Conservation (phyloP, 2,113 vertebrate genomes). For the Lycaon pictus region DNA sequence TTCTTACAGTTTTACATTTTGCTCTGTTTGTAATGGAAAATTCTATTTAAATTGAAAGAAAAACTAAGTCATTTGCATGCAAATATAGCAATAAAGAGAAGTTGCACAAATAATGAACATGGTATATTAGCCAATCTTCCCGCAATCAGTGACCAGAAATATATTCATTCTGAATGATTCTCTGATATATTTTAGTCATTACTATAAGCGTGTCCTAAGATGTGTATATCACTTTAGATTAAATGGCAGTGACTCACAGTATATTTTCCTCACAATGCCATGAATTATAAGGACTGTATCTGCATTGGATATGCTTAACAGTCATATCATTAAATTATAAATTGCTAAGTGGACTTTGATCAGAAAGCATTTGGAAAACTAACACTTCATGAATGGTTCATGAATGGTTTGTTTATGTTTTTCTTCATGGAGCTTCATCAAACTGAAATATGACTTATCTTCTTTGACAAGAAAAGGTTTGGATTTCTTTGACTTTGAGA, state of each 20-base stretch:
- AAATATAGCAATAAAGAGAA: slow-evolving; percentile 47
- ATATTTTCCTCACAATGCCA: not conserved
- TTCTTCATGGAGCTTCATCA: slow-evolving; percentile 5
- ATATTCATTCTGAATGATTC: slow-evolving; percentile 35
- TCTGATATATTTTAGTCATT: slow-evolving; percentile 42
- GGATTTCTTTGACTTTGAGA: slow-evolving; percentile 31
- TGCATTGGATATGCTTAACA: not conserved
- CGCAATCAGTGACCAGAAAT: slow-evolving; percentile 53
- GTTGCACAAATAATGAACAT: slow-evolving; percentile 51
- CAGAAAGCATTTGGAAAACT: not conserved
- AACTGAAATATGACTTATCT: slow-evolving; percentile 39
- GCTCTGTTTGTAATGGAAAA: slow-evolving; percentile 57
- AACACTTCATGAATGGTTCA: not conserved
- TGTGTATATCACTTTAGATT: not conserved
- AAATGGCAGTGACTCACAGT: not conserved
- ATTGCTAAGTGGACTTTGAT: not conserved
- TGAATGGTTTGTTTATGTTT: not conserved
- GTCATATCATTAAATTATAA: slow-evolving; percentile 6
- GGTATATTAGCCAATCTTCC: slow-evolving; percentile 31
- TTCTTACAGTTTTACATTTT: slow-evolving; percentile 49
- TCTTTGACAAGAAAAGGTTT: not conserved
- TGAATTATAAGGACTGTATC: not conserved
- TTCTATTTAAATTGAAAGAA: slow-evolving; percentile 49
- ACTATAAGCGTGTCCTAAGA: not conserved
- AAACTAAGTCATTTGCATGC: slow-evolving; percentile 60